Evolutionary conservation across 2,888 invertebrate species (phyloP), one percentile per base, ranked within the genome.

Genomic region (Eugnorisma glareosa): DNA sequence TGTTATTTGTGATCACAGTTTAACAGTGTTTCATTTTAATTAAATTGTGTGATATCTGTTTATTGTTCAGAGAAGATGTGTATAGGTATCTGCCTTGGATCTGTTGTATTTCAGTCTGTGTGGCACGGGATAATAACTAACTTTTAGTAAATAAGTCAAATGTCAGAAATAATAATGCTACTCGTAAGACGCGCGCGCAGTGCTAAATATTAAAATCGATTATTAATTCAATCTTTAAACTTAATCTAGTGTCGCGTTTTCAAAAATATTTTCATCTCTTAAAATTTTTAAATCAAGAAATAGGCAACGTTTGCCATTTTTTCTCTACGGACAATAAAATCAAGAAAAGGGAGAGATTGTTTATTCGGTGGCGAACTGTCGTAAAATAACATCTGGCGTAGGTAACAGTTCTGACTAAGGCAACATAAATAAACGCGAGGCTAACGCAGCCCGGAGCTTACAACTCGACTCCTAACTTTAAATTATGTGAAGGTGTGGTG

Each of bases 301-400:
- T 69, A 45, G 54, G 57, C 15, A 15, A 40, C n/a, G 37, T 75
- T 77, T 81, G 67, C 70, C 79, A 83, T 85, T 67, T 75, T 68
- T 73, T 75, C 74, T 82, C 57, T 76, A 77, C 59, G 74, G 57
- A 77, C 75, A 75, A 76, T 82, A 88, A 88, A 89, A 90, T 85
- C 88, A 89, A 89, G 90, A 89, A 89, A 93, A 91, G 92, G 89
- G 88, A 90, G 77, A 89, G 91, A 92, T 92, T 93, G 94, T 94
- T 95, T 94, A 93, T 94, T 93, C 92, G 90, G 91, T 91, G 93
- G 93, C 90, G 90, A 93, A 93, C 92, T 93, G 95, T 95, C 95
- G 94, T 96, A 94, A 95, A 95, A 93, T 93, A 95, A 95, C 96
- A 96, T 96, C 95, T 96, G 96, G 95, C 93, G 94, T 93, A 95